Evolutionary conservation across 2,113 vertebrate species (phyloP).

Genomic region (Eulemur rufifrons): DNA sequence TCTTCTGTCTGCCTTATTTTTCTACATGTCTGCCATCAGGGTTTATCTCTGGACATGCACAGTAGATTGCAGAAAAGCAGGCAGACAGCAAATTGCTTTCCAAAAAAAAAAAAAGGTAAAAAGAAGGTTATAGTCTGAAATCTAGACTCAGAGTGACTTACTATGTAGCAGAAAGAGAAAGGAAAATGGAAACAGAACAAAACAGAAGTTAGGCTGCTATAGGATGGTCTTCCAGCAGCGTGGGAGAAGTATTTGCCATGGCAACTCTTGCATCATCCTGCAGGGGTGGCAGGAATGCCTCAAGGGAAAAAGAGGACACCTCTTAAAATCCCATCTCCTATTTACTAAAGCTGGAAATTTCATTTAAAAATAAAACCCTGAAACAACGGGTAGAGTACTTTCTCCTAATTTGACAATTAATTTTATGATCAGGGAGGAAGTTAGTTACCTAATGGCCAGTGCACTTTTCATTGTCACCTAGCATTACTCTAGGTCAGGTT

Average conservation of each 20-base stretch:
- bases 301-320: constrained; percentile 62
- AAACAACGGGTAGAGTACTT: neutral
- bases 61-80: neutral
- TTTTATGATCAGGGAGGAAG: constrained; percentile 27
- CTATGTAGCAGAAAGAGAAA: neutral
- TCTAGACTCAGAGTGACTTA: constrained; percentile 39
- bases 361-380: neutral
- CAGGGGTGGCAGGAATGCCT: constrained; percentile 64
- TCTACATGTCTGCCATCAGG: neutral
- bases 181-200: constrained; percentile 52
- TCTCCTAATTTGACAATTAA: neutral
- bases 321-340: constrained; percentile 17
- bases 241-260: constrained; percentile 77
- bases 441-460: neutral
- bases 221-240: constrained; percentile 74
- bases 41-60: neutral
- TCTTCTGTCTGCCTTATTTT: neutral
- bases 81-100: constrained; percentile 27
- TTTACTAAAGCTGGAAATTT: constrained; percentile 49
- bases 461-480: neutral
- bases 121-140: constrained; percentile 34
- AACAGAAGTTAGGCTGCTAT: constrained; percentile 68
- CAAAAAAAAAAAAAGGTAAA: neutral
- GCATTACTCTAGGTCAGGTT: neutral
- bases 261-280: constrained; percentile 77